Percentiles rank a stretch among this genome's conserved stretches.
These are phyloP conservation scores for Cerceris ruficornis DNA, from an alignment of 2,888 invertebrate genomes.

Conservation along the genomic window DNA sequence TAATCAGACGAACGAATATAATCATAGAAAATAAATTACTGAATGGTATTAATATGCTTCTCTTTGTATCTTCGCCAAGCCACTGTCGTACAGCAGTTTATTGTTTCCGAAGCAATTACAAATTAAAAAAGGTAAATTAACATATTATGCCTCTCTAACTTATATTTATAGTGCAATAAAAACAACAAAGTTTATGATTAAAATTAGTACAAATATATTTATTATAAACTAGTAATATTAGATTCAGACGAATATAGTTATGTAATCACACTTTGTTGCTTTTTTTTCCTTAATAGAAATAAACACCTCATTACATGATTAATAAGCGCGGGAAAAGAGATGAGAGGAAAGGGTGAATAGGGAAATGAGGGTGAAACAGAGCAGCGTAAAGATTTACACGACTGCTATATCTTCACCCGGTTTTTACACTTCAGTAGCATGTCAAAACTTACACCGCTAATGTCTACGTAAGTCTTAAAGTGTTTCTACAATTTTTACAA, in stretches of 20 bases:
- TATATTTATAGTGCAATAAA: constrained; percentile 71
- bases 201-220: constrained; percentile 75
- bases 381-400: constrained; percentile 53
- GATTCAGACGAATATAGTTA: constrained; percentile 67
- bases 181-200: constrained; percentile 73
- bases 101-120: constrained; percentile 67
- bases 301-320: constrained; percentile 68
- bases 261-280: constrained; percentile 72
- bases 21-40: constrained; percentile 3
- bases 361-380: constrained; percentile 42
- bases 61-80: constrained; percentile 49
- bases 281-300: constrained; percentile 65
- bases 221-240: constrained; percentile 70
- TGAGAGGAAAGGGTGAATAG: background rate
- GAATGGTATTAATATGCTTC: constrained; percentile 42
- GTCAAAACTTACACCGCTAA: constrained; percentile 45
- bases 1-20: too few relatives aligned
- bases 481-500: constrained; percentile 57
- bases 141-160: constrained; percentile 63
- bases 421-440: constrained; percentile 62
- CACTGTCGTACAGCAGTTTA: constrained; percentile 66
- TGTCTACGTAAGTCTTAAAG: constrained; percentile 37
- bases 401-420: constrained; percentile 51
- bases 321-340: constrained; percentile 51
- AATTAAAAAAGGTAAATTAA: constrained; percentile 67